Evolutionary conservation across 2,797 vertebrate genomes (phyloP), one percentile per base, ranked within the genome.

Genomic region (Cryptoprocta ferox): DNA sequence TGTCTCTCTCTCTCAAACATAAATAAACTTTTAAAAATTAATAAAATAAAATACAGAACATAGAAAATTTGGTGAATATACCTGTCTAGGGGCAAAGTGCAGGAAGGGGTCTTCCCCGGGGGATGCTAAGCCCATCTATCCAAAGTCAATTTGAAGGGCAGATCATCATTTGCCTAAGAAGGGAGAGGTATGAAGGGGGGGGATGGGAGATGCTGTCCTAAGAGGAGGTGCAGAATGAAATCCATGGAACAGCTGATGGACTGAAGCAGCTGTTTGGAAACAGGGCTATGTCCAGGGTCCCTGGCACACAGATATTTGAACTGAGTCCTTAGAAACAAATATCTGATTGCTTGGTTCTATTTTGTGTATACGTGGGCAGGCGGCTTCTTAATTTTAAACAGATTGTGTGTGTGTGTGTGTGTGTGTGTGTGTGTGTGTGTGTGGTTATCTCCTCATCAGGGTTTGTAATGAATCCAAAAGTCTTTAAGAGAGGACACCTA

Each of bases 221-320:
- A 11, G 6, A 66, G 21, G 0, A 35, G 45, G 6, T 2, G 30
- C 48, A 3, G 2, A 13, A 11, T 0, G 73, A 35, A 39, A 42
- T 10, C 4, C 13, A 19, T 5, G 0, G 42, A 81, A 9, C 11
- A 8, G 8, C 6, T 0, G 32, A 12, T 3, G 16, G 80, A 24
- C 2, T 3, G 21, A 80, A 35, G 50, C 15, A 18, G 32, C 37
- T 28, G 2, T 3, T 5, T 1, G 15, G 9, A n/a, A 3, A 32
- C 26, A 3, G 21, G 5, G 24, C 21, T 4, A 1, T 2, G 1
- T 48, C 78, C 32, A 26, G 3, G 11, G 37, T 24, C 32, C 84
- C 15, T 0, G 2, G 8, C 19, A 1, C 37, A 19, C 42, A 10
- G 11, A 2, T 15, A 2, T 15, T 18, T 18, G 28, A 37, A 37